Percentiles rank a stretch among this genome's conserved stretches.
These are phyloP conservation scores for Macrosoma leucophasiata DNA, from an alignment of 2,888 invertebrate species.

Conservation along the genomic window DNA sequence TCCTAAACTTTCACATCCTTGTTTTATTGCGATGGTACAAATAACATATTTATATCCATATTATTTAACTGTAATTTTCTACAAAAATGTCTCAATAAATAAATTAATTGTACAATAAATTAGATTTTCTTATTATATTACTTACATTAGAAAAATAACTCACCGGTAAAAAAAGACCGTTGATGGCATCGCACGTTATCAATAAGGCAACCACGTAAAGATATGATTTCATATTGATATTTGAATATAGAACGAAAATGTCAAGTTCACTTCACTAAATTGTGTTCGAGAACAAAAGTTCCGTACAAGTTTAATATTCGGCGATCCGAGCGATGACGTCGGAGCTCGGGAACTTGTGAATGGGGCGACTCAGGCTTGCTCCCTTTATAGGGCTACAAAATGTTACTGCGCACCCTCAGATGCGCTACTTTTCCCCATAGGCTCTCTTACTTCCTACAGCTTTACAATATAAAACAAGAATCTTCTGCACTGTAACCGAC, in stretches of 20 bases:
- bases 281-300: too few species aligned
- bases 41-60: too few species aligned
- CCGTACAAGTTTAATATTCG: constrained; percentile 22
- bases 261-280: constrained; percentile 42
- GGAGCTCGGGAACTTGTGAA: constrained; percentile 53
- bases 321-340: constrained; percentile 41
- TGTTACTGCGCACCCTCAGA: constrained; percentile 60
- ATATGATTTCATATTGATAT: constrained; percentile 49
- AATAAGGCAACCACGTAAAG: constrained; percentile 43
- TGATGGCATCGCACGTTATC: constrained; percentile 46
- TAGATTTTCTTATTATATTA: too few species aligned
- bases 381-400: constrained; percentile 57
- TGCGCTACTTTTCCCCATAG: constrained; percentile 38
- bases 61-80: too few species aligned
- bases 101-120: too few species aligned
- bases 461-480: constrained; percentile 4
- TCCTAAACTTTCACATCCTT: too few species aligned
- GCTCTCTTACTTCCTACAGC: constrained; percentile 11
- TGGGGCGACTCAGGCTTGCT: constrained; percentile 47
- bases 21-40: too few species aligned
- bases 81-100: too few species aligned
- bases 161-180: constrained; percentile 55
- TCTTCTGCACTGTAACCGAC: not conserved
- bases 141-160: too few species aligned
- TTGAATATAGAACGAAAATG: constrained; percentile 24